These are phyloP conservation scores for Netelia fuscicornis DNA, from an alignment of 2,888 invertebrate genomes.

Conservation along the genomic window DNA sequence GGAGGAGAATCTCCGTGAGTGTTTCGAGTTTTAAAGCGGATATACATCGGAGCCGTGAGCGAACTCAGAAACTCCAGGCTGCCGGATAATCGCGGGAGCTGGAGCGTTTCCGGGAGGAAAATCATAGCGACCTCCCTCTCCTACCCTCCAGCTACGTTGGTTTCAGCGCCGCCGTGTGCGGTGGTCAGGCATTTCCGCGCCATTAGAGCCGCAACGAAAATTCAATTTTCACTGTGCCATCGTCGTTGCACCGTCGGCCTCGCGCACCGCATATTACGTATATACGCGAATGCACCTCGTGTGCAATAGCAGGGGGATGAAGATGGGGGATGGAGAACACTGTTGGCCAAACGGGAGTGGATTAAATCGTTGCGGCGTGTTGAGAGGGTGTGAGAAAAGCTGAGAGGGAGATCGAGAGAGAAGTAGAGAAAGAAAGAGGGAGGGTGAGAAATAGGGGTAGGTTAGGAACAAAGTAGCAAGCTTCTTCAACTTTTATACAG, in stretches of 20 bases:
- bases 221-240: constrained; percentile 77
- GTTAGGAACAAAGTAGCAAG: no score
- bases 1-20: neutral
- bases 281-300: constrained; percentile 2
- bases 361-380: constrained; percentile 80
- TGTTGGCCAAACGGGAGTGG: constrained; percentile 71
- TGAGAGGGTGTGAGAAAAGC: constrained; percentile 25
- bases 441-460: neutral
- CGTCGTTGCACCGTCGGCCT: constrained; percentile 49
- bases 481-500: no score
- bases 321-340: constrained; percentile 26
- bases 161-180: constrained; percentile 57
- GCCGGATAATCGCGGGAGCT: constrained; percentile 42
- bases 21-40: constrained; percentile 20
- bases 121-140: constrained; percentile 37
- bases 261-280: constrained; percentile 26
- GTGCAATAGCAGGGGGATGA: constrained; percentile 5
- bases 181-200: constrained; percentile 74
- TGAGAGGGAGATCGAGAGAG: neutral
- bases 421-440: neutral
- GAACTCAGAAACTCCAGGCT: constrained; percentile 20
- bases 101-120: constrained; percentile 43
- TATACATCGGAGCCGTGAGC: constrained; percentile 9
- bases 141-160: constrained; percentile 10
- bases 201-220: constrained; percentile 78